A percentile compares a stretch with the other conserved stretches of the same genome.
Evolutionary conservation across 2,797 vertebrate genomes (phyloP).

Genomic region (Eremophila alpestris): DNA sequence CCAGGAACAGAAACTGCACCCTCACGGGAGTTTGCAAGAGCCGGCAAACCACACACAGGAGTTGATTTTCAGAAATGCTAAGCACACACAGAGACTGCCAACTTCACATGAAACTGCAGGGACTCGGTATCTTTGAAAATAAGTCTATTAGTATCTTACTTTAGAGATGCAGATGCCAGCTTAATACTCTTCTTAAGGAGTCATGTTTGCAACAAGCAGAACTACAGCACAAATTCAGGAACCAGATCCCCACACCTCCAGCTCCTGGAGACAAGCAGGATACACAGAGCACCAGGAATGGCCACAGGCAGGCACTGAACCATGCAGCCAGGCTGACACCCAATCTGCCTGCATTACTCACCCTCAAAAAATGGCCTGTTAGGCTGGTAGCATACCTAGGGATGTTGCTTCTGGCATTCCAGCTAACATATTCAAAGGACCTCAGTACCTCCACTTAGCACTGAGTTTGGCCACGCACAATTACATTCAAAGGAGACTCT

Average conservation of each 20-base stretch:
- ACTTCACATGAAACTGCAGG: not conserved
- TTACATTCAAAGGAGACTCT: not conserved
- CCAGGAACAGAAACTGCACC: constrained; percentile 49
- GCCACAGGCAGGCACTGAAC: not conserved
- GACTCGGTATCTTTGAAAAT: not conserved
- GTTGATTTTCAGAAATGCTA: constrained; percentile 2
- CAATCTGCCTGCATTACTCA: not conserved
- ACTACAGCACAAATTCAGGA: not conserved
- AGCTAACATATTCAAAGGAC: not conserved
- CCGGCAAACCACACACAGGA: not conserved
- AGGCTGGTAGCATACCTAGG: not conserved
- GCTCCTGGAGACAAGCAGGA: not conserved
- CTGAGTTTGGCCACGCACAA: accelerated
- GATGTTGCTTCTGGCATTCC: not conserved
- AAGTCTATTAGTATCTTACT: not conserved
- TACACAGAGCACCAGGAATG: not conserved
- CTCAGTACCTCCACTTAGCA: accelerated
- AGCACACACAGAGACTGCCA: not conserved
- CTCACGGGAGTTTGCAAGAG: not conserved
- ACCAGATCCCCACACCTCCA: not conserved
- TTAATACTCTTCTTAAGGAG: not conserved
- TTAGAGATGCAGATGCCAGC: not conserved
- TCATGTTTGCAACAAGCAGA: not conserved
- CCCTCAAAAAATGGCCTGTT: not conserved
- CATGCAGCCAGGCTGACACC: not conserved